A percentile compares a stretch with the other conserved stretches of the same genome.
phyloP scores from a whole-genome alignment of 2,113 vertebrate species.

The Mellivora capensis region DNA sequence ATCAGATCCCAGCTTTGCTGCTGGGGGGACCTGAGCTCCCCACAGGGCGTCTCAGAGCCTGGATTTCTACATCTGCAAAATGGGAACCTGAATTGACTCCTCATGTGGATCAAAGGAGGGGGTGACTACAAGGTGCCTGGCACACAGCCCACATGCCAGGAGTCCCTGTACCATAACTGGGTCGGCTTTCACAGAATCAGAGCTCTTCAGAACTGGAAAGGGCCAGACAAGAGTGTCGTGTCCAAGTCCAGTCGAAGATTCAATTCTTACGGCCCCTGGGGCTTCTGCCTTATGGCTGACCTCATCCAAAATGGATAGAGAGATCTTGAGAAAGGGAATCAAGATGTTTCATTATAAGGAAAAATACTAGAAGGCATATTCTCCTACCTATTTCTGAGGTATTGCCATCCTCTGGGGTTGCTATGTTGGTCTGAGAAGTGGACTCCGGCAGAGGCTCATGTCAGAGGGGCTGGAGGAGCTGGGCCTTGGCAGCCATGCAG shows the following conservation, averaged over 20 bases:
- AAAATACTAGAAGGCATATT: background rate
- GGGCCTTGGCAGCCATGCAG: background rate
- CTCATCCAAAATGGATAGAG: background rate
- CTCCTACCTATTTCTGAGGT: background rate
- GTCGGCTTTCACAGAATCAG: background rate
- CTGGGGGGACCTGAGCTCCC: background rate
- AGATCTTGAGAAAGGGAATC: constrained; percentile 14
- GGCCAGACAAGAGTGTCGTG: background rate
- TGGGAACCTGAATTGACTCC: background rate
- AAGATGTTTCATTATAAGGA: background rate
- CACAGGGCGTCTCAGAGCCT: background rate
- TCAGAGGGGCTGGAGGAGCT: background rate
- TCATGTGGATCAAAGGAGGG: fast-evolving
- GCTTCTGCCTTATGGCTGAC: constrained; percentile 37
- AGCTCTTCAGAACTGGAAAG: background rate
- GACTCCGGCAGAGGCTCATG: background rate
- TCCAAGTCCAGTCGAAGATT: background rate
- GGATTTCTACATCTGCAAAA: background rate
- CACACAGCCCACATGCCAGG: background rate
- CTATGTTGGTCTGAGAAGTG: background rate
- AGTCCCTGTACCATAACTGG: background rate
- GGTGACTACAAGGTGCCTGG: background rate
- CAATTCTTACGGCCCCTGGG: background rate
- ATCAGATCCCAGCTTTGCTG: background rate
- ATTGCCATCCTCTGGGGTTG: background rate